These are phyloP conservation scores for Euplexia lucipara DNA, from an alignment of 2,888 invertebrate species.

Conservation along the genomic window DNA sequence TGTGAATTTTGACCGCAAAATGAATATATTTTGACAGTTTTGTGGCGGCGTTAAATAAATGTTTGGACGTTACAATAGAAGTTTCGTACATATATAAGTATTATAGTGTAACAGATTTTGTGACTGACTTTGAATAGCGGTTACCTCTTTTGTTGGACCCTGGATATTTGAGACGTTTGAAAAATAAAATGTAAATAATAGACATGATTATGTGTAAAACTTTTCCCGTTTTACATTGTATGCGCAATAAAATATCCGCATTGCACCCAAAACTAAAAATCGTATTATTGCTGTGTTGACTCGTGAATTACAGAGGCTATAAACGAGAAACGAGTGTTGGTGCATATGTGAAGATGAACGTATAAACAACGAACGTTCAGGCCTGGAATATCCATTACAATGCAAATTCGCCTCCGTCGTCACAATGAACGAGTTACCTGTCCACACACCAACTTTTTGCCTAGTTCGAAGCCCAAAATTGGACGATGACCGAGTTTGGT, in stretches of 20 bases:
- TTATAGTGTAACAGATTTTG: conserved; percentile 28
- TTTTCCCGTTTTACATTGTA: conserved; percentile 37
- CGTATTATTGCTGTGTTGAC: conserved; percentile 62
- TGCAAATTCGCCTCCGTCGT: conserved; percentile 84
- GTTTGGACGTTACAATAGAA: conserved; percentile 23
- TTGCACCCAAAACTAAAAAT: conserved; percentile 60
- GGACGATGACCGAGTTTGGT: conserved; percentile 80
- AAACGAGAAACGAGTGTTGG: conserved; percentile 72
- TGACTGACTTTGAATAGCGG: conserved; percentile 27
- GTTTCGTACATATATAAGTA: too few relatives aligned
- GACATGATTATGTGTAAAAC: conserved; percentile 17
- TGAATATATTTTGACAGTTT: conserved; percentile 57
- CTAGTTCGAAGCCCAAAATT: conserved; percentile 79
- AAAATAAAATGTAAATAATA: conserved; percentile 23
- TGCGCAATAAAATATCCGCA: conserved; percentile 50
- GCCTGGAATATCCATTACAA: conserved; percentile 85
- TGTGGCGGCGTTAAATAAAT: conserved; percentile 32
- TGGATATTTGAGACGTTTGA: conserved; percentile 14
- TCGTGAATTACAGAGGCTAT: conserved; percentile 70
- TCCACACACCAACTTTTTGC: conserved; percentile 82
- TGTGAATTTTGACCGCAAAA: conserved; percentile 43
- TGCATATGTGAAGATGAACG: conserved; percentile 76
- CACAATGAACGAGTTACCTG: conserved; percentile 85
- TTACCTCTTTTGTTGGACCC: conserved; percentile 25
- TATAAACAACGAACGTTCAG: conserved; percentile 76